Evolutionary conservation across 1,140 invertebrate genomes (phyloP), one percentile per base, ranked within the genome.

Genomic region (Limonius californicus): DNA sequence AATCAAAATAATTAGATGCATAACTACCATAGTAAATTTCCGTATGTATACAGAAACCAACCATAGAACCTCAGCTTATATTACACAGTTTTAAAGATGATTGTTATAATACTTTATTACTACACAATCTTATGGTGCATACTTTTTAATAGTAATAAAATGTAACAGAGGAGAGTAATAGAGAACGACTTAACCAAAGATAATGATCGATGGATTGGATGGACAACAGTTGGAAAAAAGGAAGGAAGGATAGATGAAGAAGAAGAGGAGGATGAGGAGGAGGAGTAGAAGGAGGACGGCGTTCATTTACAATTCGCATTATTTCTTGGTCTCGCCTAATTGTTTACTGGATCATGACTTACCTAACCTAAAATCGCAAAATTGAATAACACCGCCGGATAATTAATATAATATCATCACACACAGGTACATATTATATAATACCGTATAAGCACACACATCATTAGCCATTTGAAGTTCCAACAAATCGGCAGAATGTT

Each of bases 1-100:
- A 74, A 74, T 74, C 73, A 74, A 74, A 74, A 74, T 72, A 72
- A 66, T 67, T 72, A 71, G 67, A 70, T 66, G 64, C 55, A 61
- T 69, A 68, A 71, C 68, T 67, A 67, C 68, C 54, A 69, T 71
- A 68, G 67, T 64, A 73, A 73, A 73, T 70, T 74, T 73, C 73
- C 68, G 73, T 73, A 67, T 66, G 57, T 69, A 67, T 61, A 70
- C 69, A 67, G 69, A 61, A 70, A 70, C 71, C 65, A 68, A 72
- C 69, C 69, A 71, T 61, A 68, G 39, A 70, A 71, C 69, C 69
- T 72, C 69, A 70, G 59, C 18, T 54, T 57, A 50, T 50, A n/a
- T n/a, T n/a, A n/a, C 11, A 50, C 45, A 50, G 16, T 19, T 50
- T 50, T 50, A 18, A 50, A 39, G 11, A 39, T 11, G 35, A 39